Evolutionary conservation across 2,797 vertebrate species (phyloP).

Genomic region (Nannoperca australis): DNA sequence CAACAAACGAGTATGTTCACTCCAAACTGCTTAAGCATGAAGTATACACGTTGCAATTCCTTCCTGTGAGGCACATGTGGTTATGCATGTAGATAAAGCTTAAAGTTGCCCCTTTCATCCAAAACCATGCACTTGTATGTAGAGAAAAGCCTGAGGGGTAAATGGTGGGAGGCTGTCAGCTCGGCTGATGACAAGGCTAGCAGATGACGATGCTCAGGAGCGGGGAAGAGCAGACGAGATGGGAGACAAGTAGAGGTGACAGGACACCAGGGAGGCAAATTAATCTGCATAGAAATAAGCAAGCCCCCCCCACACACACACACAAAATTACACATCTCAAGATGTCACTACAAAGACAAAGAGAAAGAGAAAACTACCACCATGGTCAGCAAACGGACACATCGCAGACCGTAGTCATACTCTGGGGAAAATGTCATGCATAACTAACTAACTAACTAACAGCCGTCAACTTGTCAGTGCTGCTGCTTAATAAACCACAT

Average conservation of each 20-base stretch:
- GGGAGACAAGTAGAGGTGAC: slow-evolving; percentile 55
- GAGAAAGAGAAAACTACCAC: slow-evolving; percentile 2
- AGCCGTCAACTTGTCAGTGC: slow-evolving; percentile 12
- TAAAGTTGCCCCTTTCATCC: slow-evolving; percentile 23
- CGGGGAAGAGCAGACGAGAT: slow-evolving; percentile 22
- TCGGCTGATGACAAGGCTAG: slow-evolving; percentile 52
- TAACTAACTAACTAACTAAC: neutral
- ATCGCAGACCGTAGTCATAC: slow-evolving; percentile 17
- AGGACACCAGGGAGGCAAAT: slow-evolving; percentile 35
- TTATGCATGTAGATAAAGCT: slow-evolving; percentile 38
- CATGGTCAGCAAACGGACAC: slow-evolving; percentile 12
- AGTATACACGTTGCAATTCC: too few relatives aligned
- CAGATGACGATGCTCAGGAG: slow-evolving; percentile 56
- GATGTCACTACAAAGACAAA: slow-evolving; percentile 26
- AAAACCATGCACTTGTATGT: slow-evolving; percentile 19
- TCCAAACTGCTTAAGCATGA: too few relatives aligned
- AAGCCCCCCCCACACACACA: neutral
- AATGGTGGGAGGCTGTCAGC: slow-evolving; percentile 64
- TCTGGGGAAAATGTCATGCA: slow-evolving; percentile 24
- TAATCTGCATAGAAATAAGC: slow-evolving; percentile 66
- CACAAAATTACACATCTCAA: slow-evolving; percentile 48
- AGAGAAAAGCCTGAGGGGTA: slow-evolving; percentile 52
- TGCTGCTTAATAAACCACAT: slow-evolving; percentile 18
- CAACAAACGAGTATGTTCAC: too few relatives aligned
- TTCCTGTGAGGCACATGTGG: slow-evolving; percentile 6